Evolutionary conservation across 2,113 vertebrate genomes (phyloP).

Genomic region (Macroglossus sobrinus): DNA sequence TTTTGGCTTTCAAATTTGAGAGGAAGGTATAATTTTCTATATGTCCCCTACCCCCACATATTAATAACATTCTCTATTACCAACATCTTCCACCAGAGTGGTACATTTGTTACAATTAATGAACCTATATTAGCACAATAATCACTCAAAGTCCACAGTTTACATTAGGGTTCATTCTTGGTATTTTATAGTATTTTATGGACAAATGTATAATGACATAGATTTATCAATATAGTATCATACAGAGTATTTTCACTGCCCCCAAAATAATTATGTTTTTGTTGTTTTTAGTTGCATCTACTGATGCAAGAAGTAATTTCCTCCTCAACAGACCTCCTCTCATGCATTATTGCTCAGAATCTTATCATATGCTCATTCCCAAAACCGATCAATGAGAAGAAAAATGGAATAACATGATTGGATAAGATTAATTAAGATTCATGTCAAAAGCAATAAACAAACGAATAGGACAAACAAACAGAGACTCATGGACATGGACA

Average conservation of each 20-base stretch:
- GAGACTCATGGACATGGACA: too few relatives aligned
- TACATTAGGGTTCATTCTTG: not conserved
- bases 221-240: not conserved
- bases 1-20: not conserved
- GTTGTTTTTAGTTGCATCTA: not conserved
- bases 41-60: too few relatives aligned
- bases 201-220: not conserved
- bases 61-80: not conserved
- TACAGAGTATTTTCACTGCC: not conserved
- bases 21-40: not conserved
- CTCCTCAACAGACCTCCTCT: not conserved
- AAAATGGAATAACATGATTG: not conserved
- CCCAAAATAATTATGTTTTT: not conserved
- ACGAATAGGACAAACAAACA: too few relatives aligned
- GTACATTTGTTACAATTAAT: not conserved
- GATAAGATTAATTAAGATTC: not conserved
- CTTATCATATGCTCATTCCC: not conserved
- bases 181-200: not conserved
- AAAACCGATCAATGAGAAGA: not conserved
- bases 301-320: not conserved
- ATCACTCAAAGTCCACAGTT: not conserved
- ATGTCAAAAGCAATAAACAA: not conserved
- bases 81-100: not conserved
- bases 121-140: not conserved
- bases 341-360: not conserved